Conservation (phyloP, 1,140 invertebrate species). For the Pseudomyrmex cubaensis region DNA sequence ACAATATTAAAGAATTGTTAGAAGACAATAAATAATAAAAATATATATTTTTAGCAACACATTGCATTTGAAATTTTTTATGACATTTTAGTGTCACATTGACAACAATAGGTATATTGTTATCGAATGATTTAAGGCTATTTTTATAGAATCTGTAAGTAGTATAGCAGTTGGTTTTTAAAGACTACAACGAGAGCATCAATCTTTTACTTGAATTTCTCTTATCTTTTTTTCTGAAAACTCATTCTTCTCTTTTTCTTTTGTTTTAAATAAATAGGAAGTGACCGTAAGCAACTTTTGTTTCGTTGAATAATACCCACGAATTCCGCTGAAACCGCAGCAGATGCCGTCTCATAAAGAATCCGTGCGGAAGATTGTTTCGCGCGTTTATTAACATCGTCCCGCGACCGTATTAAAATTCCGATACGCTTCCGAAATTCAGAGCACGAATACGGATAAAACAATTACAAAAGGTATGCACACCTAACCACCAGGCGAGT, state of each 20-base stretch:
- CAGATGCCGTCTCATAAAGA: slow-evolving; percentile 17
- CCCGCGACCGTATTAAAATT: slow-evolving; percentile 38
- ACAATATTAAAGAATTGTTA: not conserved
- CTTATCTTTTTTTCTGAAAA: no score
- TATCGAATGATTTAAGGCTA: not conserved
- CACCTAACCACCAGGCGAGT: not conserved
- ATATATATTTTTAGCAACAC: no score
- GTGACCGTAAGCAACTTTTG: no score
- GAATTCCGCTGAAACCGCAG: slow-evolving; percentile 20
- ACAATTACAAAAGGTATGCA: slow-evolving; percentile 33
- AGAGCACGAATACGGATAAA: slow-evolving; percentile 11
- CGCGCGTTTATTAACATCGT: slow-evolving; percentile 48
- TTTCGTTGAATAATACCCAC: slow-evolving; percentile 25
- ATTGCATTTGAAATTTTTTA: no score
- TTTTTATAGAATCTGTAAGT: not conserved
- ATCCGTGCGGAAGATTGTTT: slow-evolving; percentile 18
- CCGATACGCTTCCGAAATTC: slow-evolving; percentile 36
- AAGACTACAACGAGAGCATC: not conserved
- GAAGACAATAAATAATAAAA: not conserved
- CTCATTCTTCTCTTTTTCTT: not conserved
- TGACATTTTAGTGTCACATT: no score
- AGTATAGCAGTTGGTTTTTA: not conserved
- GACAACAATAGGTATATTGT: no score
- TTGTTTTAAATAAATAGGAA: not conserved
- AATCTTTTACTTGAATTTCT: not conserved